phyloP scores from a whole-genome alignment of 2,888 invertebrate species.

The Odontomyia ornata region DNA sequence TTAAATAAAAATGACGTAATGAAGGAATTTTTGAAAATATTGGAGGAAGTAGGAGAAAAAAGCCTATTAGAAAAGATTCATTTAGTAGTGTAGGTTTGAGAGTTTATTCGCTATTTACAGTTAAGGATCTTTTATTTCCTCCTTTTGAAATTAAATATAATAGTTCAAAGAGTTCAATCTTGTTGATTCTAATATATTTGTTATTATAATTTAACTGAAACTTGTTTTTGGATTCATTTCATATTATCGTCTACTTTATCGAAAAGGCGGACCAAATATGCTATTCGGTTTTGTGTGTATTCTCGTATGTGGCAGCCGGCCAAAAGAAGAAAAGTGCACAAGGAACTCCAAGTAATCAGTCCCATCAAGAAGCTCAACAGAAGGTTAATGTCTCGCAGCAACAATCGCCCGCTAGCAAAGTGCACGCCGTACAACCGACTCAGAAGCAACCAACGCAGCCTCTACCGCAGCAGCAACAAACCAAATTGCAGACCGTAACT shows the following conservation, averaged over 20 bases:
- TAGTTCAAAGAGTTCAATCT: too few relatives aligned
- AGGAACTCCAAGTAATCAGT: conserved; percentile 62
- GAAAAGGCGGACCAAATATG: conserved; percentile 97
- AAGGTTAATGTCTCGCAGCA: conserved; percentile 36
- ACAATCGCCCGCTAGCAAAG: conserved; percentile 45
- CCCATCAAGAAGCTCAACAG: conserved; percentile 59
- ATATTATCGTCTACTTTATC: not conserved
- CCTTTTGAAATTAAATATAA: too few relatives aligned
- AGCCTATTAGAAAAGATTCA: too few relatives aligned
- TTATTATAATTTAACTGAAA: too few relatives aligned
- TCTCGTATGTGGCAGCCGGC: conserved; percentile 97
- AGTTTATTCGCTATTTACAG: too few relatives aligned
- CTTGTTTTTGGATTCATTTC: not conserved
- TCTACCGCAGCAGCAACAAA: conserved; percentile 54
- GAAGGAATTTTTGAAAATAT: too few relatives aligned
- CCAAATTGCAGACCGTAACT: conserved; percentile 57
- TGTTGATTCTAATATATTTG: too few relatives aligned
- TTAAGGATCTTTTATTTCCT: too few relatives aligned
- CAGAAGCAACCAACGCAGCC: conserved; percentile 51
- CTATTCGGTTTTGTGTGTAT: conserved; percentile 98
- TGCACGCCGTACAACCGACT: conserved; percentile 49
- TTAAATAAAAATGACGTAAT: too few relatives aligned
- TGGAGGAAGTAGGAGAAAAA: too few relatives aligned
- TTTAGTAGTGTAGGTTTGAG: too few relatives aligned
- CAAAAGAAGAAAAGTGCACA: conserved; percentile 71